These are phyloP conservation scores for Saimiri boliviensis DNA, from an alignment of 2,113 vertebrate genomes.

Conservation along the genomic window DNA sequence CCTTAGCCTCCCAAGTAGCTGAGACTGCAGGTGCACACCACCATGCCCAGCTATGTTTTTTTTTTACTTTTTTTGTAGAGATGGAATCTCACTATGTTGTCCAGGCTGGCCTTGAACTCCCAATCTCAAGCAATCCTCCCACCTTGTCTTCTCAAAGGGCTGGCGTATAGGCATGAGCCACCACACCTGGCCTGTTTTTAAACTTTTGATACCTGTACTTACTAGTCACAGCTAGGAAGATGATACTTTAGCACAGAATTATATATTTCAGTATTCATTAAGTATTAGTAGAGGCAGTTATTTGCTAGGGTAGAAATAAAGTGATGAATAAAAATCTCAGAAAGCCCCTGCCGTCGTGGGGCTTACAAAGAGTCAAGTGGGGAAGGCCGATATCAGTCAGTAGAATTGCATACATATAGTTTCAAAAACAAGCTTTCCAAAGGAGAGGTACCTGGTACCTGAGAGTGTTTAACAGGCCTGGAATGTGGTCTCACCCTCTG, in stretches of 20 bases:
- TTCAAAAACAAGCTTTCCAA: background rate
- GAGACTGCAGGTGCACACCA: no score
- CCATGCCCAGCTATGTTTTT: no score
- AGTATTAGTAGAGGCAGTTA: background rate
- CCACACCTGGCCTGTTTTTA: background rate
- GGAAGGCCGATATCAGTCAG: background rate
- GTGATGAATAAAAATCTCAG: background rate
- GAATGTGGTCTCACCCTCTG: background rate
- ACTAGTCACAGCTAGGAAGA: background rate
- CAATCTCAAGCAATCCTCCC: no score
- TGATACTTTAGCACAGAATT: background rate
- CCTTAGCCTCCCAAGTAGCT: no score
- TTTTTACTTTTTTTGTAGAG: no score
- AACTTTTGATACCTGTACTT: background rate
- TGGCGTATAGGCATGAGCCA: no score
- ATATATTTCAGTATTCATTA: background rate
- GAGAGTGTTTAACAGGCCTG: background rate
- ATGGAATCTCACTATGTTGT: no score
- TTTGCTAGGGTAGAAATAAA: background rate
- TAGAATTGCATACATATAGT: background rate
- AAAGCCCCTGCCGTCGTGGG: background rate
- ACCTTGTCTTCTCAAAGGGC: no score
- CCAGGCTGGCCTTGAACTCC: no score
- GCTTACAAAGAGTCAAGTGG: background rate
- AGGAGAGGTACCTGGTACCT: background rate